phyloP scores from a whole-genome alignment of 2,797 vertebrate species.

The Serranus cabrilla region DNA sequence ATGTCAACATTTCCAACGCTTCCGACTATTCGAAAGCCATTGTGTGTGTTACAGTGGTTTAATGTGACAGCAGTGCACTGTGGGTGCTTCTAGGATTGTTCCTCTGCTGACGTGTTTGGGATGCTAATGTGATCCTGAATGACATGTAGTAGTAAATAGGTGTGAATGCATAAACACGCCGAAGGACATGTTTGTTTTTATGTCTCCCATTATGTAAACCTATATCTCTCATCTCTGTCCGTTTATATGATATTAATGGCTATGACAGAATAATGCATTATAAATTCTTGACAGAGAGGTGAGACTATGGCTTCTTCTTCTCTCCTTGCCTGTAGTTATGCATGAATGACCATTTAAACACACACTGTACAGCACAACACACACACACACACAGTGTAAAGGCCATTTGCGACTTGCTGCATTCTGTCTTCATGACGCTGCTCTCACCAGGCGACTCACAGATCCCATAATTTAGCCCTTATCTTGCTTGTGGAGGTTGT shows the following conservation, averaged over 20 bases:
- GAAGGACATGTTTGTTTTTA: conserved; percentile 44
- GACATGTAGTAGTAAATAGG: conserved; percentile 14
- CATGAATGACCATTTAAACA: conserved; percentile 53
- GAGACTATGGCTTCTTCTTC: conserved; percentile 25
- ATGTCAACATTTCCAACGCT: no score
- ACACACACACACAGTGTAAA: conserved; percentile 47
- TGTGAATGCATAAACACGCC: conserved; percentile 29
- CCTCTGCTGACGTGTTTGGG: conserved; percentile 29
- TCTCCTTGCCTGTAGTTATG: conserved; percentile 36
- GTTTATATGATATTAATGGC: conserved; percentile 28
- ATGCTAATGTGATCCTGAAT: conserved; percentile 47
- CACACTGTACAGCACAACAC: conserved; percentile 28
- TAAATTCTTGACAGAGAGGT: conserved; percentile 26
- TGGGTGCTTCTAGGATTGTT: conserved; percentile 3
- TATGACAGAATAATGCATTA: conserved; percentile 51
- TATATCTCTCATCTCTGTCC: conserved; percentile 33
- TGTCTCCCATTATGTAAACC: conserved; percentile 34
- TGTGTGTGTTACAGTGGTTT: conserved; percentile 1
- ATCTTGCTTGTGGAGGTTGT: conserved; percentile 69
- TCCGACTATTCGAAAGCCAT: no score
- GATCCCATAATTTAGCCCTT: conserved; percentile 78
- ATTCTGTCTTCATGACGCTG: conserved; percentile 64
- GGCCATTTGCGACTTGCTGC: conserved; percentile 64
- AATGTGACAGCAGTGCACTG: not conserved
- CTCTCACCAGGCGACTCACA: conserved; percentile 64